Evolutionary conservation across 1,140 invertebrate species (phyloP).

Genomic region (Venustaconcha ellipsiformis): DNA sequence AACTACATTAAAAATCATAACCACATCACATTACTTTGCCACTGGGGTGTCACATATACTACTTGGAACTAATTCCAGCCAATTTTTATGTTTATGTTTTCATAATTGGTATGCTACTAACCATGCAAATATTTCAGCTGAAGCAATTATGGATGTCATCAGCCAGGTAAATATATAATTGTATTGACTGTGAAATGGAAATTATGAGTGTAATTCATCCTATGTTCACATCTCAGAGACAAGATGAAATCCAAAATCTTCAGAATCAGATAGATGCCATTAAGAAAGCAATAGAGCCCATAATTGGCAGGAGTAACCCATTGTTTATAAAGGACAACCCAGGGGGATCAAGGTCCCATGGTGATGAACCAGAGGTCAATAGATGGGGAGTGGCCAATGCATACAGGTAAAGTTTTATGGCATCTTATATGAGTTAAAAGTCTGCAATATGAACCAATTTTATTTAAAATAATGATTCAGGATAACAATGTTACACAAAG

Average conservation of each 20-base stretch:
- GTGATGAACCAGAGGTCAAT: slow-evolving; percentile 48
- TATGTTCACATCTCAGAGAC: slow-evolving; percentile 36
- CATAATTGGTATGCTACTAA: slow-evolving; percentile 6
- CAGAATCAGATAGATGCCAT: slow-evolving; percentile 56
- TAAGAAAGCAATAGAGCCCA: slow-evolving; percentile 48
- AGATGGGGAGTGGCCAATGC: slow-evolving; percentile 60
- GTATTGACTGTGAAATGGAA: slow-evolving; percentile 3
- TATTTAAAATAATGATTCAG: no score
- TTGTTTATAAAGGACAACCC: slow-evolving; percentile 54
- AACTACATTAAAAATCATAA: no score
- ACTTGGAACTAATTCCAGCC: slow-evolving; percentile 5
- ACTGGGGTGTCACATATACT: not conserved
- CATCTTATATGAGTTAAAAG: not conserved
- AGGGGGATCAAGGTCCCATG: slow-evolving; percentile 18
- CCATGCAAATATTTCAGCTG: not conserved
- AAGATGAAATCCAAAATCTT: slow-evolving; percentile 54
- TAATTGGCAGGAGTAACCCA: slow-evolving; percentile 40
- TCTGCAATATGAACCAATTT: no score
- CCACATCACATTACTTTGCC: no score
- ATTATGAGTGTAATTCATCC: not conserved
- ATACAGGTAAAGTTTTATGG: slow-evolving; percentile 52
- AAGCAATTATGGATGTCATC: slow-evolving; percentile 1
- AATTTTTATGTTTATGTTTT: not conserved
- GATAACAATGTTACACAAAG: no score
- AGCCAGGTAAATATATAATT: slow-evolving; percentile 2